Base-by-base conservation (phyloP, 1,140 invertebrate genomes). In the Drosophila eugracilis region DNA sequence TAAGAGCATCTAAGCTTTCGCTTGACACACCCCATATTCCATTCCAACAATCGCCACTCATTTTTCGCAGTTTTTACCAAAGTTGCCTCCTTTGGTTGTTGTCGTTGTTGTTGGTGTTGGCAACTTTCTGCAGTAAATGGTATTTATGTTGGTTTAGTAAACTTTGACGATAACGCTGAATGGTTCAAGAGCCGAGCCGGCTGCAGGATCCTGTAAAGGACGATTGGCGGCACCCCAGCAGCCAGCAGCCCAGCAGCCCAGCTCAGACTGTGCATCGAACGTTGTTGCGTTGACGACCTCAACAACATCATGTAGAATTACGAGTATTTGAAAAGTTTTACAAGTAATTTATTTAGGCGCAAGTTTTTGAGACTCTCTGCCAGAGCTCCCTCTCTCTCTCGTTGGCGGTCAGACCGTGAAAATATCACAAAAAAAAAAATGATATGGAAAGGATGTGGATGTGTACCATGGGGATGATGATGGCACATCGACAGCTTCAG, bases 331-430 rank as follows among this genome's bases (percentile, higher is more conserved):
- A 88, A 88, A 88, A 88, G 84, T 88, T 88, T 88, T 81, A 76
- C 78, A 88, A 88, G 83, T 88, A 88, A 88, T 88, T 88, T 88
- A 88, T 88, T 88, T 88, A 88, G 83, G 83, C 83, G 78, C 78
- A 88, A 88, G 84, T 88, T 88, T 73, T 78, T 78, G 74, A 78
- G 79, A 75, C 77, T 66, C 48, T 42, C 14, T n/a, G n/a, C 36
- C 17, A 19, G 24, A 3, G 10, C 30, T n/a, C 30, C 30, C 12
- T 14, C 22, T 37, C 7, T n/a, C 19, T 6, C 45, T 30, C 36
- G 12, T 22, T 14, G 44, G 60, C 65, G 63, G 80, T 76, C 76
- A 77, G 73, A 71, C 65, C 80, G 48, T 73, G 58, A 65, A 69
- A 65, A 65, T 41, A 48, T 37, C 1, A 26, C 14, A 39, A 26